Conservation (phyloP, 2,797 vertebrate species). For the Pangasius macronema region DNA sequence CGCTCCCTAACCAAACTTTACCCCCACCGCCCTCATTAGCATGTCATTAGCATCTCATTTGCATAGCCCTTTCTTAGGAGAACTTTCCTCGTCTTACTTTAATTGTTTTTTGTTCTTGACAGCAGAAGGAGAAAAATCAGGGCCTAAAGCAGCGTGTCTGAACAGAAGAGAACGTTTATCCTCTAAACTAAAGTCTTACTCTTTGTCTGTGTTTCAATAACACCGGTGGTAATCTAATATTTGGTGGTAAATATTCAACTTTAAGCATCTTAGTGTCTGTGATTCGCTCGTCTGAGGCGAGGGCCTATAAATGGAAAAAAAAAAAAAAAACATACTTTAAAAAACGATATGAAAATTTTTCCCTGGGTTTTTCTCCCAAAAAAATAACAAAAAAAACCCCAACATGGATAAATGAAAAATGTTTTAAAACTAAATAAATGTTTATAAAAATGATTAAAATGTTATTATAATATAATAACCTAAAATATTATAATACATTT, state of each 20-base stretch:
- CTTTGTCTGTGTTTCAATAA: too few relatives aligned
- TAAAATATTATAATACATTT: not conserved
- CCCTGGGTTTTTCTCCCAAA: not conserved
- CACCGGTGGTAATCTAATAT: too few relatives aligned
- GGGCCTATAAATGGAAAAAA: not conserved
- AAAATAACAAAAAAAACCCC: not conserved
- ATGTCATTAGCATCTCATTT: slow-evolving; percentile 68
- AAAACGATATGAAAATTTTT: not conserved
- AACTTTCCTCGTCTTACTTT: slow-evolving; percentile 54
- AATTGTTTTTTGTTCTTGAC: slow-evolving; percentile 45
- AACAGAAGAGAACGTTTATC: not conserved
- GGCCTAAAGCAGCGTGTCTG: not conserved
- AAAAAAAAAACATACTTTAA: not conserved
- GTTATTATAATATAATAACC: not conserved
- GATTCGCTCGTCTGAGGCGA: not conserved
- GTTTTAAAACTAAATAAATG: not conserved
- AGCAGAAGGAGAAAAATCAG: slow-evolving; percentile 33
- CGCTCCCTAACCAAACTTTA: slow-evolving; percentile 89
- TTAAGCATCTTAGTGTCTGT: not conserved
- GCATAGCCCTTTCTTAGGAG: slow-evolving; percentile 54
- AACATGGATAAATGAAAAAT: not conserved
- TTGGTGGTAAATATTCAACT: too few relatives aligned
- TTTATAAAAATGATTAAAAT: not conserved
- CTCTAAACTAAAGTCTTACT: too few relatives aligned
- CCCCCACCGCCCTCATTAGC: slow-evolving; percentile 81